phyloP scores from a whole-genome alignment of 2,888 invertebrate species.

The Tipula unca region DNA sequence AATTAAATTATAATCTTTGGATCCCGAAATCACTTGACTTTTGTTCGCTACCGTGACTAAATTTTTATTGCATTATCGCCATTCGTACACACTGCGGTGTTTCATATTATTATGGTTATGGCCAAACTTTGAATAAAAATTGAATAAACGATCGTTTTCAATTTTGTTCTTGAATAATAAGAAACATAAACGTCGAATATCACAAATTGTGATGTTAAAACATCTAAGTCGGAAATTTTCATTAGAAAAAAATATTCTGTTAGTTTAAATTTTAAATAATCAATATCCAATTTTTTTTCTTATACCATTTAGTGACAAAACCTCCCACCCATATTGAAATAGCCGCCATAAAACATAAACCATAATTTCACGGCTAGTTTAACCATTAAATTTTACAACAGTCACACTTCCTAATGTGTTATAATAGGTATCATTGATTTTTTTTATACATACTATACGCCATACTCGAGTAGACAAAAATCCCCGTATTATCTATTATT shows the following conservation, averaged over 20 bases:
- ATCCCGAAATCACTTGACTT: conserved; percentile 74
- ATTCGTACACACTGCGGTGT: conserved; percentile 51
- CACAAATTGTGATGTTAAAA: no score
- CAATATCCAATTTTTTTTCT: no score
- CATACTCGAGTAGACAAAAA: background rate
- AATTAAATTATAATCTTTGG: conserved; percentile 73
- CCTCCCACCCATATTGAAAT: background rate
- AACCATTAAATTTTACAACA: background rate
- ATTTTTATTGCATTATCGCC: conserved; percentile 67
- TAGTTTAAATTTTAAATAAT: no score
- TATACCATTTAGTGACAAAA: background rate
- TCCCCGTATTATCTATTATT: background rate
- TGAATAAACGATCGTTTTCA: no score
- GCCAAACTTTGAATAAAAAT: conserved; percentile 58
- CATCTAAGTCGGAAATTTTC: no score
- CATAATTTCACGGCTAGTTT: background rate
- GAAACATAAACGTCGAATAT: no score
- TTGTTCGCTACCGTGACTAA: conserved; percentile 74
- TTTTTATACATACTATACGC: no score
- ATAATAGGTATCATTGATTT: background rate
- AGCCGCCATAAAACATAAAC: background rate
- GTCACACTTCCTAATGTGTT: background rate
- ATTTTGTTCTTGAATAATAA: no score
- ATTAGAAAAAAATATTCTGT: no score
- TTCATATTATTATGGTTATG: conserved; percentile 67